A percentile compares a stretch with the other conserved stretches of the same genome.
Evolutionary conservation across 2,888 invertebrate genomes (phyloP).

Genomic region (Anarsia innoxiella): DNA sequence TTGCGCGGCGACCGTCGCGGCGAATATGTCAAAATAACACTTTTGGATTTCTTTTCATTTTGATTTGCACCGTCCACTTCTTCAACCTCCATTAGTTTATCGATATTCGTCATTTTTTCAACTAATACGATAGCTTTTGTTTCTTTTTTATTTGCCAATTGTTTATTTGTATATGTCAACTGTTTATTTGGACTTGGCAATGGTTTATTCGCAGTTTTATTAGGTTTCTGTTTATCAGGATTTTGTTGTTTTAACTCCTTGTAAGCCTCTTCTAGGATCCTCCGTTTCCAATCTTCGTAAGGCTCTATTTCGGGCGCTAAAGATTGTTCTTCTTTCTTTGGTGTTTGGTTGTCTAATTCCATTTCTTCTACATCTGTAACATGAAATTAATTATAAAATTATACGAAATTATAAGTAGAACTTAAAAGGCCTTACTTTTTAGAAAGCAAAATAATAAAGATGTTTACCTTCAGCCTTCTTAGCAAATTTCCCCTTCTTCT

Average conservation of each 20-base stretch:
- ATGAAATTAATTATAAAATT: no score
- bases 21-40: no score
- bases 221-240: neutral
- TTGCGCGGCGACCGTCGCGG: conserved; percentile 51
- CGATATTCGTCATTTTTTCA: no score
- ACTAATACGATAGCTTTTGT: no score
- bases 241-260: conserved; percentile 19
- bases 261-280: conserved; percentile 71
- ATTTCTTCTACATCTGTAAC: conserved; percentile 25
- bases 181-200: conserved; percentile 10
- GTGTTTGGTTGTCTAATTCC: conserved; percentile 32
- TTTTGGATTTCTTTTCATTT: no score
- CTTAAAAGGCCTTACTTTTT: neutral
- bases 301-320: conserved; percentile 58
- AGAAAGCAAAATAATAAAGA: neutral
- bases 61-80: no score
- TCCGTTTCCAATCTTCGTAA: conserved; percentile 77
- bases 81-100: no score
- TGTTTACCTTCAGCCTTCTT: conserved; percentile 35
- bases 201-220: conserved; percentile 13
- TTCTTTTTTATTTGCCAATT: no score
- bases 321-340: conserved; percentile 25
- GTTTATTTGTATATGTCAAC: neutral
- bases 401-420: no score
- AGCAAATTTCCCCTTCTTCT: conserved; percentile 31